Conservation (phyloP, 35 echinoderm and acorn worm genomes). For the Heliocidaris erythrogramma region DNA sequence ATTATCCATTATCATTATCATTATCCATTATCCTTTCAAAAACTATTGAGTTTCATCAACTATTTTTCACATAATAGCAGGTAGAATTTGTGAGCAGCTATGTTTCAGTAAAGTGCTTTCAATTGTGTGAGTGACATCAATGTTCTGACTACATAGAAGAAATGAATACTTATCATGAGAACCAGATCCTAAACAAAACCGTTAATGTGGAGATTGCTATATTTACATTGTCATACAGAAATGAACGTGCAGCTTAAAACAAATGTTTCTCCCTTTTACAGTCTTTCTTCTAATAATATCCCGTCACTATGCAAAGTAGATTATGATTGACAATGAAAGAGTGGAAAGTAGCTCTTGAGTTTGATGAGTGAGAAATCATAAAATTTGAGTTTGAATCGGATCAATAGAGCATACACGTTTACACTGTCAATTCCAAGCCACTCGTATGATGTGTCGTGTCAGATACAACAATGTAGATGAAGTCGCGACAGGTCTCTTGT, state of each 20-base stretch:
- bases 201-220: too few relatives aligned
- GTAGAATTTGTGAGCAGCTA: too few relatives aligned
- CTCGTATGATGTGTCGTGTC: background rate
- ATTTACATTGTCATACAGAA: too few relatives aligned
- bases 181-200: too few relatives aligned
- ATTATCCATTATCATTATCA: too few relatives aligned
- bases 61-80: too few relatives aligned
- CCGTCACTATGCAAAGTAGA: background rate
- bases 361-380: conserved; percentile 1
- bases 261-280: background rate
- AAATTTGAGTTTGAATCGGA: background rate
- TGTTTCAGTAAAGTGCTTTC: too few relatives aligned
- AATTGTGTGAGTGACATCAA: too few relatives aligned
- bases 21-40: too few relatives aligned
- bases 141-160: too few relatives aligned
- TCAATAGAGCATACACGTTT: background rate
- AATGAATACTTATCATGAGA: too few relatives aligned
- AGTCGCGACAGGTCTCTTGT: background rate
- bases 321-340: background rate
- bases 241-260: background rate
- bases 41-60: too few relatives aligned
- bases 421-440: background rate
- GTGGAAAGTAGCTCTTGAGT: background rate
- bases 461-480: background rate
- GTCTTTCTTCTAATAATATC: background rate